Conservation (phyloP, 2,797 vertebrate genomes). For the Anisognathus igniventris region DNA sequence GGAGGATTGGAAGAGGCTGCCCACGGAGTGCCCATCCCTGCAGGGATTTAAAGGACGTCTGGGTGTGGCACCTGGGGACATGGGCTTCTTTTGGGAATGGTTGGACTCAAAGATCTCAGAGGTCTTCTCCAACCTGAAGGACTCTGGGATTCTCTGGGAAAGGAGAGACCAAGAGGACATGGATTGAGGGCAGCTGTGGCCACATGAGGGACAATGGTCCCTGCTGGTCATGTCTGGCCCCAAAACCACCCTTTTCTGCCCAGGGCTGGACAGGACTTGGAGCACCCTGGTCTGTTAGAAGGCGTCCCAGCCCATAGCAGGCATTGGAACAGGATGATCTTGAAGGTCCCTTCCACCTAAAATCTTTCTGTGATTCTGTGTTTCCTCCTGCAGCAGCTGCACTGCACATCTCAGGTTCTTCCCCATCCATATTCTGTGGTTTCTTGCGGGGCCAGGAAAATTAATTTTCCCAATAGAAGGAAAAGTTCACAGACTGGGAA, state of each 20-base stretch:
- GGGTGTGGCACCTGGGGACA: not conserved
- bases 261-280: not conserved
- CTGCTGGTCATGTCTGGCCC: not conserved
- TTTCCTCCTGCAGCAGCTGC: not conserved
- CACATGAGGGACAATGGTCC: not conserved
- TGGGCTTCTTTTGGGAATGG: rapidly evolving
- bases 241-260: not conserved
- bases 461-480: not conserved
- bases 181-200: not conserved
- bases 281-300: no score
- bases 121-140: not conserved
- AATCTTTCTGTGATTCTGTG: not conserved
- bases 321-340: rapidly evolving
- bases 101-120: not conserved
- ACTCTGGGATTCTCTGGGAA: not conserved
- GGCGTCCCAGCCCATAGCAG: rapidly evolving
- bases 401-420: not conserved
- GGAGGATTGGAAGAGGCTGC: not conserved
- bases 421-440: rapidly evolving
- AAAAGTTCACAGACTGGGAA: not conserved
- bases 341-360: not conserved
- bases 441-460: not conserved
- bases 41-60: rapidly evolving
- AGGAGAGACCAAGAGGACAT: not conserved
- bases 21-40: not conserved